Conservation (phyloP, 2,113 vertebrate genomes). For the Dipodomys stephensi region DNA sequence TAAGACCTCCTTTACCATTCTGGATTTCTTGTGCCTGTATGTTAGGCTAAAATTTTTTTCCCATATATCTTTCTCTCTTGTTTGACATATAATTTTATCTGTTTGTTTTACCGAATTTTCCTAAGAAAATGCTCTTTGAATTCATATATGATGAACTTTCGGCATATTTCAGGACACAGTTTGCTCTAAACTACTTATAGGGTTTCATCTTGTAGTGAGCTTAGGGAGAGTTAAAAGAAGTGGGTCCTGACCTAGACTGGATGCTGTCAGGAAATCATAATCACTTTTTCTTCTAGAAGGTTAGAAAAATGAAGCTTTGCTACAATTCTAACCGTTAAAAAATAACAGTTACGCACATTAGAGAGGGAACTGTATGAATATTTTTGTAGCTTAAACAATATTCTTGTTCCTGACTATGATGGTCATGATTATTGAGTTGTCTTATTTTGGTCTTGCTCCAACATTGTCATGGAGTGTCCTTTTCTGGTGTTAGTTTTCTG, state of each 20-base stretch:
- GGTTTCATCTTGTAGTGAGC: neutral
- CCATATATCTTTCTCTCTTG: neutral
- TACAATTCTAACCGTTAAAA: neutral
- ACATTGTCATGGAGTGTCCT: neutral
- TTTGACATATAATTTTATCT: neutral
- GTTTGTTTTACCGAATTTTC: neutral
- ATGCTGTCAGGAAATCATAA: neutral
- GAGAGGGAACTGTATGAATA: neutral
- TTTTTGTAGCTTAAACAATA: neutral
- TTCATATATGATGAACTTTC: neutral
- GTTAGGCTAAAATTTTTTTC: conserved; percentile 26
- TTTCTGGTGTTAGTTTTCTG: neutral
- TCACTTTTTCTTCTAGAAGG: neutral
- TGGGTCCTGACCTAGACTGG: neutral
- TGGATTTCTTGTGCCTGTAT: neutral
- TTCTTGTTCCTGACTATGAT: neutral
- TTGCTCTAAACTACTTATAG: neutral
- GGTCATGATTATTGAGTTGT: neutral
- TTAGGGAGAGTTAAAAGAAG: neutral
- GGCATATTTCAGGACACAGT: neutral
- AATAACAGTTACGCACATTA: neutral
- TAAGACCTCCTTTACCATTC: neutral
- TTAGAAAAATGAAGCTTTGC: neutral
- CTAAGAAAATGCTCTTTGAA: neutral
- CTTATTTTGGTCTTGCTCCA: neutral